A percentile compares a stretch with the other conserved stretches of the same genome.
phyloP scores from a whole-genome alignment of 2,113 vertebrate species.

The Ailurus styani region DNA sequence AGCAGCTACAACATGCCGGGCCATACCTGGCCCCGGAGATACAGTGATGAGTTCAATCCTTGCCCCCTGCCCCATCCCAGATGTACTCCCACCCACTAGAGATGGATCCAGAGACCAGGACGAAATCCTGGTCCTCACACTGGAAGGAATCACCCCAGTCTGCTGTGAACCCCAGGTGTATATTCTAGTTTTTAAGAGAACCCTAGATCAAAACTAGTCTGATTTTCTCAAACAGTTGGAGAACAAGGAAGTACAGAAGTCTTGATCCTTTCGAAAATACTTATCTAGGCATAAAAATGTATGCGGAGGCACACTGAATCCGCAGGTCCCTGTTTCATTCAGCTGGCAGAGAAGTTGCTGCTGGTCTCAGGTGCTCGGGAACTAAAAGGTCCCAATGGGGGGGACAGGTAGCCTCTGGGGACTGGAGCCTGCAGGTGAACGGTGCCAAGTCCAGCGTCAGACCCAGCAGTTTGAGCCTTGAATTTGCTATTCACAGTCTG shows the following conservation, averaged over 20 bases:
- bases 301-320: neutral
- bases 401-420: neutral
- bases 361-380: neutral
- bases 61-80: neutral
- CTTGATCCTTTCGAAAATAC: neutral
- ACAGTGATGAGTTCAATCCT: neutral
- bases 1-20: neutral
- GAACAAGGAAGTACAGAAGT: neutral
- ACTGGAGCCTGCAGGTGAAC: neutral
- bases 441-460: neutral
- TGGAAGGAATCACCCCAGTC: neutral
- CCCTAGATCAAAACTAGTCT: neutral
- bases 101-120: neutral
- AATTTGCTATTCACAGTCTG: neutral
- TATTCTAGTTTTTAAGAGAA: neutral
- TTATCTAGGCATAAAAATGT: neutral
- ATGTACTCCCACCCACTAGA: too few relatives aligned
- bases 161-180: neutral
- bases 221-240: neutral
- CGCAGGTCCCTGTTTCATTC: neutral
- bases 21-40: neutral
- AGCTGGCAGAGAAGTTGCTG: neutral
- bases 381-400: neutral
- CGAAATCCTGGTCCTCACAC: neutral
- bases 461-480: neutral